These are phyloP conservation scores for Scelioninae gen. 1 DNA, from an alignment of 2,888 invertebrate species.

Conservation along the genomic window DNA sequence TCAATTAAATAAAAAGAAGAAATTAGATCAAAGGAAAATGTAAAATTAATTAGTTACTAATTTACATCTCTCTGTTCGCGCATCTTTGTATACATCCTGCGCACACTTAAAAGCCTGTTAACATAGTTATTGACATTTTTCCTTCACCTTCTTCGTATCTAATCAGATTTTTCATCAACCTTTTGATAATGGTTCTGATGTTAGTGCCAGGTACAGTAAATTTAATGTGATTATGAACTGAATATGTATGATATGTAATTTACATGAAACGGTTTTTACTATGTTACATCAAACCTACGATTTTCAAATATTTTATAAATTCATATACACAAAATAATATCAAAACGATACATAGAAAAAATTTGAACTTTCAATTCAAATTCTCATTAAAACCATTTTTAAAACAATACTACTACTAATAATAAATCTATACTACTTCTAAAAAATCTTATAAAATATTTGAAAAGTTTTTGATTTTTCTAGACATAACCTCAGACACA, in stretches of 20 bases:
- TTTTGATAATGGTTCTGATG: slow-evolving; percentile 4
- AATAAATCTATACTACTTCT: no score
- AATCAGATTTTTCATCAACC: slow-evolving; percentile 13
- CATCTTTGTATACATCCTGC: slow-evolving; percentile 1
- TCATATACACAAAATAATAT: no score
- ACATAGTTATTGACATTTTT: slow-evolving; percentile 19
- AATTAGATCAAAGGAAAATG: background rate
- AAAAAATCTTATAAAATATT: no score
- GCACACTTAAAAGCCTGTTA: slow-evolving; percentile 8
- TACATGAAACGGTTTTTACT: no score
- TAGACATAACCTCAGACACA: no score
- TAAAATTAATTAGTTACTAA: slow-evolving; percentile 1
- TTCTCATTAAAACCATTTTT: no score
- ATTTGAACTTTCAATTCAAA: no score
- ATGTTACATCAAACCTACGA: no score
- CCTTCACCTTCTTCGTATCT: slow-evolving; percentile 19
- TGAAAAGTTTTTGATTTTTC: no score
- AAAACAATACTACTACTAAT: no score
- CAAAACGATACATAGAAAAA: no score
- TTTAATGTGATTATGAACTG: slow-evolving; percentile 20
- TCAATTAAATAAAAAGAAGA: background rate
- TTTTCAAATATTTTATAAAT: no score
- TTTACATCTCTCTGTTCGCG: slow-evolving; percentile 1
- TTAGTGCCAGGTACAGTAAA: slow-evolving; percentile 14
- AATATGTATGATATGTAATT: background rate